These are phyloP conservation scores for Tyrannus savana DNA, from an alignment of 2,113 vertebrate species.

Conservation along the genomic window DNA sequence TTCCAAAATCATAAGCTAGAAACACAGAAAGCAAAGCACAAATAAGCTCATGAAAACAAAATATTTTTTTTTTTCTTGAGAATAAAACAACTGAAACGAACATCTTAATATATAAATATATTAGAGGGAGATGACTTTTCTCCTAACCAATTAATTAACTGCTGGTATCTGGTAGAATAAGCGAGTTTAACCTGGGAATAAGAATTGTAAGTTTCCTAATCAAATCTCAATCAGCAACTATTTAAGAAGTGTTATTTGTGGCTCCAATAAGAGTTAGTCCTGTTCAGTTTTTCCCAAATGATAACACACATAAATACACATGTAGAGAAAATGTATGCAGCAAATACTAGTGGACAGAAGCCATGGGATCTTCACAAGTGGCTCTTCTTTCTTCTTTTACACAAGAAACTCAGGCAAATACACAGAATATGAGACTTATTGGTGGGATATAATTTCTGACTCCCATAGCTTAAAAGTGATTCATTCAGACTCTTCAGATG, in stretches of 20 bases:
- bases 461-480: background rate
- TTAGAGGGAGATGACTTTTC: background rate
- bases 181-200: background rate
- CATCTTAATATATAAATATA: background rate
- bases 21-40: conserved; percentile 10
- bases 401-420: background rate
- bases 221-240: background rate
- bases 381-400: background rate
- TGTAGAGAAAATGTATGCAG: background rate
- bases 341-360: background rate
- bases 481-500: background rate
- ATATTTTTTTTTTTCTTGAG: background rate
- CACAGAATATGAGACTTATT: background rate
- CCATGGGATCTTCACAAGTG: background rate
- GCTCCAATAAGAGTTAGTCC: background rate
- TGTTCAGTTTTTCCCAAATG: background rate
- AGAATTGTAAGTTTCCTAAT: background rate
- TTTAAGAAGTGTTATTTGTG: background rate
- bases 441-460: background rate
- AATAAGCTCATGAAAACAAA: background rate
- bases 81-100: background rate
- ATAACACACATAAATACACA: background rate
- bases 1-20: conserved; percentile 79
- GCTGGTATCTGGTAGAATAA: background rate
- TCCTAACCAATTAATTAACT: background rate